Evolutionary conservation across 2,113 vertebrate species (phyloP), one percentile per base, ranked within the genome.

Genomic region (Dermatemys mawii): DNA sequence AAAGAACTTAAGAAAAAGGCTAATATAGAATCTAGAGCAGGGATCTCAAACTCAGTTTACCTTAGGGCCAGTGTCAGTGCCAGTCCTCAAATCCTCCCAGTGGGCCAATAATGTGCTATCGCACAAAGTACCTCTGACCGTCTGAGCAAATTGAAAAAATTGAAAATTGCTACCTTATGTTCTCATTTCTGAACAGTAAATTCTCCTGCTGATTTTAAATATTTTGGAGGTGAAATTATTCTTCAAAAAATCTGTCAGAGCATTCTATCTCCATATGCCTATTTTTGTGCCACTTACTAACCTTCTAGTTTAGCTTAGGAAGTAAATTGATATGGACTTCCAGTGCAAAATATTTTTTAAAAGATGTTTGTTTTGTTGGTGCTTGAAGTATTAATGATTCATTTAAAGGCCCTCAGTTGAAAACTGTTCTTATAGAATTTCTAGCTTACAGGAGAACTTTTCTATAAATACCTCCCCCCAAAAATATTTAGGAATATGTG

Each of bases 381-480:
- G 38, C 84, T 86, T 10, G 21, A 21, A 81, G 11, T 78, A 80
- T 55, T 94, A 91, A 84, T 60, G 73, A 87, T 93, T 96, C 90
- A 67, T 2, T 2, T 6, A 84, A 95, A 94, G n/a, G 32, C 78
- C 32, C 4, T 1, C 82, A 50, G 79, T 54, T 87, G 49, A 60
- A 57, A 79, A 44, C 22, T 16, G 57, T 83, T 83, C 6, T 13
- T 48, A 0, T 78, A 41, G 89, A 1, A 26, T 95, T 93, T 94
- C 19, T 70, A 70, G 63, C 63, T 70, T 84, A 83, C 80, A 53
- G 82, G 49, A 83, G 78, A 75, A 29, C 35, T 89, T 91, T 94
- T 92, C 83, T 80, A 53, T 81, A 49, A 14, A 50, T 55, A 46
- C 50, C 78, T 87, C n/a, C n/a, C n/a, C n/a, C n/a, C n/a, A 93